Base-by-base conservation (phyloP, 1,140 invertebrate species). In the Aphaenogaster floridana region DNA sequence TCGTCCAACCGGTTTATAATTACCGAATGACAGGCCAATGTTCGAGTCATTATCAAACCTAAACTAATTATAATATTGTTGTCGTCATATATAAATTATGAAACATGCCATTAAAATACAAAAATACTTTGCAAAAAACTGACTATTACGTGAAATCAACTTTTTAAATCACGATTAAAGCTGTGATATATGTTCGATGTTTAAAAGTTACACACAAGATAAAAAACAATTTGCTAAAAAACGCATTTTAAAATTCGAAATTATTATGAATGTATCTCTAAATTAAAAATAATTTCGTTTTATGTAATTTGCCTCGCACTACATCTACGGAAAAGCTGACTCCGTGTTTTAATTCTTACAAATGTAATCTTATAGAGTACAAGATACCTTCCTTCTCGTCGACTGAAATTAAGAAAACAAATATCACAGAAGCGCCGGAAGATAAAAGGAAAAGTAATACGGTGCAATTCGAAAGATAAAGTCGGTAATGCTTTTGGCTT, bases 401-500 rank as follows among this genome's bases (percentile, higher is more conserved):
- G 52, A 59, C 71, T 57, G 66, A 92, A 92, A 92, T 92, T 92
- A 92, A 90, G 91, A 80, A 89, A 91, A 92, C 90, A 92, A 92
- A 92, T 91, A 92, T 89, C 85, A 80, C 84, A 77, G 88, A 86
- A 86, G 90, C 89, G 92, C 91, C 86, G 69, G 89, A 78, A 93
- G 94, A 95, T 95, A 95, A 95, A 95, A 95, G 93, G 92, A 91
- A 95, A 92, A 93, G 92, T 94, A 94, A 94, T 94, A 94, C 92
- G 90, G 87, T 92, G 91, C 93, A 93, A 93, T 95, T 94, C 89
- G 93, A 92, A 94, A 94, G 94, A 95, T 95, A 95, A 95, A 95
- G 93, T 95, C 93, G 92, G 94, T 95, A 94, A 95, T 95, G 94
- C 95, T 94, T 95, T 95, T 95, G 94, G 94, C 94, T 95, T 95